Evolutionary conservation across 2,797 vertebrate genomes (phyloP), one percentile per base, ranked within the genome.

Genomic region (Tangara arthus): DNA sequence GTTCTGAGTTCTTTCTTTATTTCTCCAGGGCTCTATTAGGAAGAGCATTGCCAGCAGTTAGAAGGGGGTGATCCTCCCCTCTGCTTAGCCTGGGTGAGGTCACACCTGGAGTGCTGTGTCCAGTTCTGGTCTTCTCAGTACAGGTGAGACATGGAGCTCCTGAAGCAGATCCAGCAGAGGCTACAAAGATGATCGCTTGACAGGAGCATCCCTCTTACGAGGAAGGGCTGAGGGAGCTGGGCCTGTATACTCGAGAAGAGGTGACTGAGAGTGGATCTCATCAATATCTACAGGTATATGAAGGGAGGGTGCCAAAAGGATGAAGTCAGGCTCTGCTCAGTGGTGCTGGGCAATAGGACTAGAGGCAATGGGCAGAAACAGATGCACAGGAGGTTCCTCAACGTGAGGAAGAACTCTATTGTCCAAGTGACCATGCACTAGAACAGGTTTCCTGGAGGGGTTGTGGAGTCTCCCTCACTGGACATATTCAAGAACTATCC

Each of bases 161-260:
- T 52, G 34, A 32, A 59, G 22, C 4, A 15, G 18, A 15, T 41
- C n/a, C 26, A 16, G 34, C 0, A 0, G 26, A 71, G 4, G 8
- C 15, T 35, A 20, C 26, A 50, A 77, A 77, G 26, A 64, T 19
- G 17, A 46, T 46, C 70, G 16, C 15, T 18, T 17, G 21, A 46
- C 18, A 23, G 65, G 6, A 77, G 8, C 12, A 46, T 27, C 9
- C 46, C 17, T 52, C 22, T 65, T 52, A 27, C 0, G 0, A 57
- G 17, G 44, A 77, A 70, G 57, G 26, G 21, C 15, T 71, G 42
- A 59, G 22, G 15, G 32, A 77, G 12, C 15, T 57, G n/a, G 21
- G 15, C 8, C 34, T 57, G 23, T 26, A 34, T 30, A 34, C 34
- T 59, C 1, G 0, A 37, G 14, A 83, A 64, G 26, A 15, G 5